Percentiles rank a stretch among this genome's conserved stretches.
phyloP scores from a whole-genome alignment of 2,797 vertebrate genomes.

The Cephalopachus bancanus region DNA sequence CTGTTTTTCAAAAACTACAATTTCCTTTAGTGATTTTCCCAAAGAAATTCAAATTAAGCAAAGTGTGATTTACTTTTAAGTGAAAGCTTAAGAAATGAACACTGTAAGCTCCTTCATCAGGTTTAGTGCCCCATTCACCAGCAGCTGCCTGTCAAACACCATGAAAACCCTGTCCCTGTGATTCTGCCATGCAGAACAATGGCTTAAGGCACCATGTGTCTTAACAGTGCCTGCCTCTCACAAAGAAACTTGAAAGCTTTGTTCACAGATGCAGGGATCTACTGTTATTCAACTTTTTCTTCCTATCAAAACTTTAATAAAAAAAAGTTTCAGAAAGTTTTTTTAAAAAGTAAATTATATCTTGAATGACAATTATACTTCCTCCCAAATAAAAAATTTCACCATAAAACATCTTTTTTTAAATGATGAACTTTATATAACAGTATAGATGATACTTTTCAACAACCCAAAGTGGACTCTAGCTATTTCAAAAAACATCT shows the following conservation, averaged over 20 bases:
- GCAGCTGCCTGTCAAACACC: conserved; percentile 56
- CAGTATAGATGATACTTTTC: not conserved
- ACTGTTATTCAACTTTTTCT: conserved; percentile 2
- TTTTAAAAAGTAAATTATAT: not conserved
- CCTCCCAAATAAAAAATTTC: conserved; percentile 44
- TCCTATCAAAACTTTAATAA: conserved; percentile 27
- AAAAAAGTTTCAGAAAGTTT: conserved; percentile 20
- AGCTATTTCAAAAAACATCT: not conserved
- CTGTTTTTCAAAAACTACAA: conserved; percentile 33
- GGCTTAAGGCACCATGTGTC: not conserved
- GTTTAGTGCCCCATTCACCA: conserved; percentile 5
- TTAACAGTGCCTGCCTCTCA: not conserved
- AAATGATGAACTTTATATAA: conserved; percentile 30
- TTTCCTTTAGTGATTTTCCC: conserved; percentile 24
- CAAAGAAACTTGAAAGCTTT: conserved; percentile 24
- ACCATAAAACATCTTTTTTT: not conserved
- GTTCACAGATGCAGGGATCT: conserved; percentile 13
- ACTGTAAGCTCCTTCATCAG: not conserved
- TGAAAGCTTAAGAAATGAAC: conserved; percentile 48
- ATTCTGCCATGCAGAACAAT: conserved; percentile 52
- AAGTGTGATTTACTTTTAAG: conserved; percentile 56
- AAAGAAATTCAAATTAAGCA: conserved; percentile 78
- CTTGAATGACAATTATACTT: not conserved
- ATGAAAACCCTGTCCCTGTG: not conserved
- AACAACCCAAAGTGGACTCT: not conserved